Evolutionary conservation across 2,113 vertebrate genomes (phyloP).

Genomic region (Hippopotamus amphibius): DNA sequence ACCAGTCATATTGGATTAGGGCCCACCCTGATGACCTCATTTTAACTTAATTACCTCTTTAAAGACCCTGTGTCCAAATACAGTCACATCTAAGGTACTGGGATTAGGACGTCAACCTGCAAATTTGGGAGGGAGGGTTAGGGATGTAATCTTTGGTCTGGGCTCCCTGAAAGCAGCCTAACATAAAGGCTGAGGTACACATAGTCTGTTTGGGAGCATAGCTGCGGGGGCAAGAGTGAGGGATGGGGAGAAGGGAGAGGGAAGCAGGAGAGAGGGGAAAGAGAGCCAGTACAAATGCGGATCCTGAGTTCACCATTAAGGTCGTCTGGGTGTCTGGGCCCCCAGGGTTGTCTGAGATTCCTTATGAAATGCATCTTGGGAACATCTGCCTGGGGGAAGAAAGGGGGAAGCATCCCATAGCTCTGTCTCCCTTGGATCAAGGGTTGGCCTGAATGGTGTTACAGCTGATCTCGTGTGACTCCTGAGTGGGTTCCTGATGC

Average conservation of each 20-base stretch:
- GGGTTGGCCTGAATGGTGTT: not conserved
- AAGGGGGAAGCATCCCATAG: not conserved
- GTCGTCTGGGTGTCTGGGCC: not conserved
- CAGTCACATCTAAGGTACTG: not conserved
- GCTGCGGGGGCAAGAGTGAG: not conserved
- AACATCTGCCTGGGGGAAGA: not conserved
- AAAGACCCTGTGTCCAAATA: not conserved
- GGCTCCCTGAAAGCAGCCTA: not conserved
- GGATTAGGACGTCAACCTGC: not conserved
- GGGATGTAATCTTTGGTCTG: not conserved
- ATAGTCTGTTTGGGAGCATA: too few relatives aligned
- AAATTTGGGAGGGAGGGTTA: too few relatives aligned
- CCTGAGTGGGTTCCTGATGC: not conserved
- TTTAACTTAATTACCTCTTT: not conserved
- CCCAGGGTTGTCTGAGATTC: not conserved
- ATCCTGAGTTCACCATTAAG: not conserved
- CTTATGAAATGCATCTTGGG: not conserved
- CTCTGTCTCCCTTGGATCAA: not conserved
- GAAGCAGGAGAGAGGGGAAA: not conserved
- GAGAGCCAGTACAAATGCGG: fast-evolving
- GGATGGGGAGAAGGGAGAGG: too few relatives aligned
- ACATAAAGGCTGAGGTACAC: not conserved
- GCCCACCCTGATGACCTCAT: not conserved
- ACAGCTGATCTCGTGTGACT: not conserved
- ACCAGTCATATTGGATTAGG: not conserved